Base-by-base conservation (phyloP, 2,888 invertebrate genomes). In the Sinohyriopsis cumingii region DNA sequence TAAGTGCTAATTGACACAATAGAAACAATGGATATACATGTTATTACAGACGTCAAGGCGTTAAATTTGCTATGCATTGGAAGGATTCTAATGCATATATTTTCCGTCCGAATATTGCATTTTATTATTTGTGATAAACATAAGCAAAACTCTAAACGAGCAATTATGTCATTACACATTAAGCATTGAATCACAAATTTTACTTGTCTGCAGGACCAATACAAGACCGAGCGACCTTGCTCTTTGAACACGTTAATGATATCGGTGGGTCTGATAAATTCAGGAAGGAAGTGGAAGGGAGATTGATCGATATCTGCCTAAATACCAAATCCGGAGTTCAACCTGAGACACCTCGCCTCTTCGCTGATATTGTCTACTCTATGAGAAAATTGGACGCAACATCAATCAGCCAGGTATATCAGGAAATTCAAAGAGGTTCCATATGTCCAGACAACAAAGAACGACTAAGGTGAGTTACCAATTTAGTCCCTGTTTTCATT, bases 151-250 rank as follows among this genome's bases (percentile, higher is more conserved):
- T 12, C 9, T 45, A 9, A 33, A 33, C 33, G 1, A 33, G 33
- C 33, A 33, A 7, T 33, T 33, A 0, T 33, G 33, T 33, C 7
- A 33, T 33, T 1, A 9, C n/a, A n/a, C n/a, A n/a, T n/a, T n/a
- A n/a, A n/a, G n/a, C 45, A 3, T 45, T 12, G 12, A 45, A 45
- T 45, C 45, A 45, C 45, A 12, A 45, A 45, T 45, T 12, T 54
- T 6, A 28, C 9, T 33, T 56, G 4, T 59, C 45, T 62, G 24
- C 76, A 83, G 84, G 68, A 3, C 59, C 71, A 28, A 64, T 82
- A 7, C 57, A 89, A 94, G 75, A 95, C 95, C 86, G 77, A 68
- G 76, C 78, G 5, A 70, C 74, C 7, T 69, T 86, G 59, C 60
- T 75, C 54, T 86, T 82, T 72, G 79, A 84, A 24, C 85, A 86